Conservation (phyloP, 1,140 invertebrate species). For the Ridgeia piscesae region DNA sequence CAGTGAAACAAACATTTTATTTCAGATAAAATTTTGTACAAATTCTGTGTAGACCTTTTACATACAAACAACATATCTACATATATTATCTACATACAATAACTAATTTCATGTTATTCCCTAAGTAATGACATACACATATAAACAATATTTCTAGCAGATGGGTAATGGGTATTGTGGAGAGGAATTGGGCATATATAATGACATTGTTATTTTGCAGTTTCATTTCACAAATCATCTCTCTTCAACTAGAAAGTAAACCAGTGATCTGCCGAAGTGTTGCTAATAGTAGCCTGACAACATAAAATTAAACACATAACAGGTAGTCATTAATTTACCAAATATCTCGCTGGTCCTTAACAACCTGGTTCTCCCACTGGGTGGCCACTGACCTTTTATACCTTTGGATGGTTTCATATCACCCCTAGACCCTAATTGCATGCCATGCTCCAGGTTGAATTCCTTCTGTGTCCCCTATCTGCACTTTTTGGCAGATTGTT, state of each 20-base stretch:
- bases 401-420: background rate
- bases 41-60: background rate
- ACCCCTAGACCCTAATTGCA: background rate
- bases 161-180: background rate
- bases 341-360: too few relatives aligned
- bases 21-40: background rate
- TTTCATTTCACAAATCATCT: background rate
- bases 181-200: background rate
- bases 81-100: background rate
- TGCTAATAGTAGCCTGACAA: background rate
- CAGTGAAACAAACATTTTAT: background rate
- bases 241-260: background rate
- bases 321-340: background rate
- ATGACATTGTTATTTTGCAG: background rate
- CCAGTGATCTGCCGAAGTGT: background rate
- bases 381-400: too few relatives aligned
- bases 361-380: too few relatives aligned
- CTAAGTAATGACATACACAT: background rate
- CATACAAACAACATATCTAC: too few relatives aligned
- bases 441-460: background rate
- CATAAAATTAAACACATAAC: background rate
- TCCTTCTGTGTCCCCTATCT: background rate
- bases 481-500: too few relatives aligned
- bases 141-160: background rate
- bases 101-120: background rate